These are phyloP conservation scores for Drosophila nr. perissopoda DNA, from an alignment of 2,888 invertebrate genomes.

Conservation along the genomic window DNA sequence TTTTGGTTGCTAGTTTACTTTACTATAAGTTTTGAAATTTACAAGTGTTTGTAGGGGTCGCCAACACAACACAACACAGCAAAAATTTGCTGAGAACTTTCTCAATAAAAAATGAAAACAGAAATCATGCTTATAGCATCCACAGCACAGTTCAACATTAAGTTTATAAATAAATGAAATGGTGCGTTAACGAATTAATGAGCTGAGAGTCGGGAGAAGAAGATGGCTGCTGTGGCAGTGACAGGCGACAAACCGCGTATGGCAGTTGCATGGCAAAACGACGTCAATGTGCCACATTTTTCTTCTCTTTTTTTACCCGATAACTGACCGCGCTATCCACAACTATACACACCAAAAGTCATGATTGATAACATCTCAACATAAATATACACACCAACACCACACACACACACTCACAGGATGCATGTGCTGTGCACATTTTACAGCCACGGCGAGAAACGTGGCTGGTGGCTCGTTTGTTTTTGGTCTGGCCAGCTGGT, in stretches of 20 bases:
- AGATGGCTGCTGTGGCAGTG: neutral
- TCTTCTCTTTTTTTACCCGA: conserved; percentile 6
- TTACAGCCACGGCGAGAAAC: conserved; percentile 43
- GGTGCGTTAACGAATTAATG: conserved; percentile 71
- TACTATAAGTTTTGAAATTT: conserved; percentile 30
- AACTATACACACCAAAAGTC: conserved; percentile 77
- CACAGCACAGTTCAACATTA: conserved; percentile 12
- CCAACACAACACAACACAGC: conserved; percentile 5
- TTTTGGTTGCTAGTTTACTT: conserved; percentile 5
- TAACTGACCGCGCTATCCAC: conserved; percentile 74
- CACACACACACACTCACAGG: conserved; percentile 18
- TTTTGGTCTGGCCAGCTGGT: conserved; percentile 12
- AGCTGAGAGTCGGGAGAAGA: conserved; percentile 23
- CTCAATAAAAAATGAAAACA: neutral
- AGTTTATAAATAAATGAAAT: conserved; percentile 49
- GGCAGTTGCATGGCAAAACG: conserved; percentile 35
- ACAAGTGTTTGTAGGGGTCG: conserved; percentile 32
- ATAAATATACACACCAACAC: conserved; percentile 39
- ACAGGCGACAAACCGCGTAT: conserved; percentile 3
- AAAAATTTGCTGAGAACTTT: conserved; percentile 23
- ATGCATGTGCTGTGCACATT: conserved; percentile 43
- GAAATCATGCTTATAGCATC: conserved; percentile 17
- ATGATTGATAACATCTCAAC: conserved; percentile 79
- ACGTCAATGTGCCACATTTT: conserved; percentile 57
- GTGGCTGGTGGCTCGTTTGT: conserved; percentile 35